phyloP scores from a whole-genome alignment of 2,797 vertebrate species.

The Malacoctenus gilli region DNA sequence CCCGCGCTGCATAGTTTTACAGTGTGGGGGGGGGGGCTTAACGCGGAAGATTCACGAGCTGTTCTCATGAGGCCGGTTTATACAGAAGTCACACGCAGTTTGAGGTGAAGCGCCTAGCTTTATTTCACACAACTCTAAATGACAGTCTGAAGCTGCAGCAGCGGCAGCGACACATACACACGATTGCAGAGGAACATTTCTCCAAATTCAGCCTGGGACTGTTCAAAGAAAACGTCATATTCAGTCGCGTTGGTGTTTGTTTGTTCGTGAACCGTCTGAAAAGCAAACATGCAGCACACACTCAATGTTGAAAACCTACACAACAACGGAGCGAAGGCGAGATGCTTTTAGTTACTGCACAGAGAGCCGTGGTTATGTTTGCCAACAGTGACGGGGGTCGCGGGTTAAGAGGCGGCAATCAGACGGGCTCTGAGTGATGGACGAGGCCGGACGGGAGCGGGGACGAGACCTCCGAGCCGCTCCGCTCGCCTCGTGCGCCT shows the following conservation, averaged over 20 bases:
- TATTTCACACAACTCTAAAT: constrained; percentile 56
- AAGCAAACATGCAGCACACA: constrained; percentile 60
- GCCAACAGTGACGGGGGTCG: constrained; percentile 64
- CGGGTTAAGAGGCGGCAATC: constrained; percentile 76
- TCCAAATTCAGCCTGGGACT: too few species aligned
- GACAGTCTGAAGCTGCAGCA: constrained; percentile 38
- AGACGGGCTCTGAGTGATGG: constrained; percentile 66
- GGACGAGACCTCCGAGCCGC: constrained; percentile 33
- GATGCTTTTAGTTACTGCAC: constrained; percentile 45
- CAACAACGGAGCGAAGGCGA: constrained; percentile 54
- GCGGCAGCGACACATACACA: constrained; percentile 52
- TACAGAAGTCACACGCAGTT: constrained; percentile 28
- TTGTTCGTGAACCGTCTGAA: constrained; percentile 70
- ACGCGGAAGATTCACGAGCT: constrained; percentile 22
- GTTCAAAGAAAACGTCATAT: too few species aligned
- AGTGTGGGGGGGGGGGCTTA: constrained; percentile 5
- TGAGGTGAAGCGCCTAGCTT: constrained; percentile 53
- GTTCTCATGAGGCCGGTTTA: constrained; percentile 39
- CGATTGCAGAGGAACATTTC: constrained; percentile 55
- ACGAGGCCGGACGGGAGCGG: constrained; percentile 57
- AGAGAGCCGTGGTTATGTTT: constrained; percentile 52
- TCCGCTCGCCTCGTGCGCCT: constrained; percentile 9
- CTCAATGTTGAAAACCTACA: constrained; percentile 34
- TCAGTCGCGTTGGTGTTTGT: too few species aligned
- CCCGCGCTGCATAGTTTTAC: constrained; percentile 38